Evolutionary conservation across 2,888 invertebrate species (phyloP).

Genomic region (Catocala sponsa): DNA sequence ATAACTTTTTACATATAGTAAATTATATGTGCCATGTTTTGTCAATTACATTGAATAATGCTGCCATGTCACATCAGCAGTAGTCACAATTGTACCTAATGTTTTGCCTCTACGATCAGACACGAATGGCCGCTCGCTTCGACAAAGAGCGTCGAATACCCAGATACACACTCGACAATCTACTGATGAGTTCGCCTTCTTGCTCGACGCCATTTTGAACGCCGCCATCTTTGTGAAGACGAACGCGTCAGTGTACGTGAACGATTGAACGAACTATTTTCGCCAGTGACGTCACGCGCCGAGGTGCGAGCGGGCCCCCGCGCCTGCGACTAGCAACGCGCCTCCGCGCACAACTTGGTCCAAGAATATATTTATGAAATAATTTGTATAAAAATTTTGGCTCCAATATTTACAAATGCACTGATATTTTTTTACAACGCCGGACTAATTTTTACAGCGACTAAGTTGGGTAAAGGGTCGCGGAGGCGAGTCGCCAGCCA

Average conservation of each 20-base stretch:
- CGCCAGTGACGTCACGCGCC: slow-evolving; percentile 15
- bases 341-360: slow-evolving; percentile 72
- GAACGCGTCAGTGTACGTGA: slow-evolving; percentile 16
- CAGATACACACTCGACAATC: slow-evolving; percentile 21
- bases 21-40: slow-evolving; percentile 84
- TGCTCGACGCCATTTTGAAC: neutral
- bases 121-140: slow-evolving; percentile 59
- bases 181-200: slow-evolving; percentile 13
- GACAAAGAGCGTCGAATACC: slow-evolving; percentile 32
- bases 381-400: slow-evolving; percentile 87
- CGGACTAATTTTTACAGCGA: slow-evolving; percentile 83
- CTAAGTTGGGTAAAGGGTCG: slow-evolving; percentile 70
- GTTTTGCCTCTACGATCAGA: slow-evolving; percentile 81
- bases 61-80: slow-evolving; percentile 78
- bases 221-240: slow-evolving; percentile 11
- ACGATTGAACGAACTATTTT: slow-evolving; percentile 16
- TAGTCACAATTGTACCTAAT: slow-evolving; percentile 81
- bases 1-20: slow-evolving; percentile 87
- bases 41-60: slow-evolving; percentile 84
- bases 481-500: slow-evolving; percentile 58
- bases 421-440: slow-evolving; percentile 82
- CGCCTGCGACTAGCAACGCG: slow-evolving; percentile 47
- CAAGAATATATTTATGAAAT: slow-evolving; percentile 81
- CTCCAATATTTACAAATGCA: slow-evolving; percentile 85
- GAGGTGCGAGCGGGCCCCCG: slow-evolving; percentile 37